Evolutionary conservation across 2,113 vertebrate genomes (phyloP).

Genomic region (Pelusios castaneus): DNA sequence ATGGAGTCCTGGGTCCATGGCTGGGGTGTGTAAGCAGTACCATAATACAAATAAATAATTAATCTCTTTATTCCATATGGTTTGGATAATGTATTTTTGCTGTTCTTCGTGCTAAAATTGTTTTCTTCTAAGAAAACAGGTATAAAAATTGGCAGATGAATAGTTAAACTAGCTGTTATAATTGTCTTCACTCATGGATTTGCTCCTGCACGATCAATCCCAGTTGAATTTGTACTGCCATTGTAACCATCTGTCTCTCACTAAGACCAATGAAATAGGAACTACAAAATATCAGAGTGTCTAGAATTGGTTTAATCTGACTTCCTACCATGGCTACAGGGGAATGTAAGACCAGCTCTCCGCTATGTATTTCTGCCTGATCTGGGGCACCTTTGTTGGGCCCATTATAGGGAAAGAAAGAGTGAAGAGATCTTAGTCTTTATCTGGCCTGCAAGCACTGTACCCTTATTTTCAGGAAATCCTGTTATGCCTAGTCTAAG

Average conservation of each 20-base stretch:
- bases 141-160: background rate
- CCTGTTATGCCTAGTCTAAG: constrained; percentile 51
- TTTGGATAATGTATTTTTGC: background rate
- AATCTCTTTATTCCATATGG: background rate
- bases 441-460: constrained; percentile 28
- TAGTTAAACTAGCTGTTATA: background rate
- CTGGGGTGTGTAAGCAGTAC: background rate
- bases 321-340: background rate
- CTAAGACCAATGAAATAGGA: constrained; percentile 24
- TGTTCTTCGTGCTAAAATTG: background rate
- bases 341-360: constrained; percentile 36
- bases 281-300: constrained; percentile 8
- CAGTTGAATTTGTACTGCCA: background rate
- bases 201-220: background rate
- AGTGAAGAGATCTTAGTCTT: constrained; percentile 53
- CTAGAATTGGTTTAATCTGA: constrained; percentile 29
- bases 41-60: background rate
- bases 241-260: constrained; percentile 7
- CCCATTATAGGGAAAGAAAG: constrained; percentile 52
- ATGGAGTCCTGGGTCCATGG: background rate
- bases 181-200: background rate
- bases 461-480: constrained; percentile 39
- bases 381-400: background rate
- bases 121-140: background rate
- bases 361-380: constrained; percentile 52